Evolutionary conservation across 2,797 vertebrate species (phyloP).

Genomic region (Simalia tracyae): DNA sequence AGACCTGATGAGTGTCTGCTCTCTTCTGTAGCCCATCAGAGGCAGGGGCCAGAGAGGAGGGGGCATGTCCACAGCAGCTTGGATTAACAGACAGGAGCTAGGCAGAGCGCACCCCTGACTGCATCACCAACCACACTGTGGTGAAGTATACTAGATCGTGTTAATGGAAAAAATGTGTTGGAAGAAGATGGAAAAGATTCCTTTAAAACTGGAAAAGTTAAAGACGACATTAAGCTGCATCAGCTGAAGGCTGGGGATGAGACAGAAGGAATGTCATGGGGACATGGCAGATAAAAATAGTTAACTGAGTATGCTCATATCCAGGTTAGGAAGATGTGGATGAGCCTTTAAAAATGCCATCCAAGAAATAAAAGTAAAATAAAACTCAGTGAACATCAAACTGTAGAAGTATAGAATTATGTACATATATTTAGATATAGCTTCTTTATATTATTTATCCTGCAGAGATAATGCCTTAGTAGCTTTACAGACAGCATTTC

Average conservation of each 20-base stretch:
- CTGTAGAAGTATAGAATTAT: background rate
- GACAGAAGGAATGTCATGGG: background rate
- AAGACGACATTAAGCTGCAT: background rate
- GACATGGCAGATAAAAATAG: background rate
- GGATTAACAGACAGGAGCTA: background rate
- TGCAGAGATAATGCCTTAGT: background rate
- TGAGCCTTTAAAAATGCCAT: background rate
- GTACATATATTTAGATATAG: background rate
- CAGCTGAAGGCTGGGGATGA: background rate
- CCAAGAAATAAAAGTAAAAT: background rate
- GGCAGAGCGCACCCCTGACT: background rate
- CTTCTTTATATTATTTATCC: background rate
- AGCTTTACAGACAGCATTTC: background rate
- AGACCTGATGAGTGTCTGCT: background rate
- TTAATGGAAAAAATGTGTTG: background rate
- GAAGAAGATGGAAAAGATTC: background rate
- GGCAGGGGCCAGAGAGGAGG: background rate
- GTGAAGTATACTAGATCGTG: background rate
- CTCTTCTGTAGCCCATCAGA: background rate
- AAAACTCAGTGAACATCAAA: background rate
- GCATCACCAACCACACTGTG: background rate
- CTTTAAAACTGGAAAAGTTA: background rate
- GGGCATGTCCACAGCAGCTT: background rate
- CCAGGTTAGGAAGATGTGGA: background rate
- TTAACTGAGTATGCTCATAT: background rate